phyloP scores from a whole-genome alignment of 1,140 invertebrate genomes.

The Gryllus bimaculatus region DNA sequence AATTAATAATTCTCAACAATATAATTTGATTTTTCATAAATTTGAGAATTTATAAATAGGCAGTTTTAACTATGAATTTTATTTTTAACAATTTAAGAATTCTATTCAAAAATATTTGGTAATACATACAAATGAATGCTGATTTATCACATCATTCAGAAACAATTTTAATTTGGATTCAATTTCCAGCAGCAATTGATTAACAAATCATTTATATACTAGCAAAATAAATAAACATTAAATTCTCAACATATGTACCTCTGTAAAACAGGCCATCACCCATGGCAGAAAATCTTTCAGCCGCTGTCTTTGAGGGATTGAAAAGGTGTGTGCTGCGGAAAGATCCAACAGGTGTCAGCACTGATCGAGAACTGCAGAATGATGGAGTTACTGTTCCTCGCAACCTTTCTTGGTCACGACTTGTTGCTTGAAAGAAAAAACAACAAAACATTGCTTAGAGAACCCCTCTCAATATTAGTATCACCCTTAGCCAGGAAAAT shows the following conservation, averaged over 20 bases:
- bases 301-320: constrained; percentile 23
- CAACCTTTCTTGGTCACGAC: constrained; percentile 8
- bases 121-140: too few species aligned
- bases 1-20: too few species aligned
- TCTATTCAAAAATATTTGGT: too few species aligned
- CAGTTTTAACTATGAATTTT: too few species aligned
- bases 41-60: too few species aligned
- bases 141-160: too few species aligned
- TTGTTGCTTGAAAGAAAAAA: background rate
- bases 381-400: constrained; percentile 23
- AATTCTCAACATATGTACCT: constrained; percentile 17
- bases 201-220: too few species aligned
- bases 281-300: constrained; percentile 21
- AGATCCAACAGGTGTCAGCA: constrained; percentile 27
- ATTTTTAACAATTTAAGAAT: too few species aligned
- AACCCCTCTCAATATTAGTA: background rate
- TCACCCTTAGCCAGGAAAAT: background rate
- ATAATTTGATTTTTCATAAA: too few species aligned
- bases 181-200: too few species aligned
- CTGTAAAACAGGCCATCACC: constrained; percentile 23
- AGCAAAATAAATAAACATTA: too few species aligned
- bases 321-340: constrained; percentile 26
- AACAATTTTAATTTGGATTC: too few species aligned
- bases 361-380: constrained; percentile 25
- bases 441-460: background rate